phyloP scores from a whole-genome alignment of 2,888 invertebrate genomes.

The Neoaliturus tenellus region DNA sequence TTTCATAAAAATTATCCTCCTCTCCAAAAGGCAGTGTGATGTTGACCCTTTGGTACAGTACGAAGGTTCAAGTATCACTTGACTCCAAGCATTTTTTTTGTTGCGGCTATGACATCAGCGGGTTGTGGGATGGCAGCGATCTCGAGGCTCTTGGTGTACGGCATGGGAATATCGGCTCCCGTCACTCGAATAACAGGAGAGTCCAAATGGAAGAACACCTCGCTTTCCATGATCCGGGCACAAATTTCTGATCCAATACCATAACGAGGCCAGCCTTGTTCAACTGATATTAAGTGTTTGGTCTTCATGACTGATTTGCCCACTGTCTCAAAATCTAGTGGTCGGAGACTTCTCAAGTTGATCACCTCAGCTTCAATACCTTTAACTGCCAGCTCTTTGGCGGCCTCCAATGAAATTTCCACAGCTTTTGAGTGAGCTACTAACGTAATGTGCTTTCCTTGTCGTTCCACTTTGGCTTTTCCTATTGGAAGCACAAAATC shows the following conservation, averaged over 20 bases:
- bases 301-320: constrained; percentile 94
- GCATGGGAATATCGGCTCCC: constrained; percentile 98
- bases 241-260: constrained; percentile 97
- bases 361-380: constrained; percentile 96
- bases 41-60: no score
- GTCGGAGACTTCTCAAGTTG: constrained; percentile 93
- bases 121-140: constrained; percentile 83
- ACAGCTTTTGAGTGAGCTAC: constrained; percentile 93
- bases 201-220: constrained; percentile 96
- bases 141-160: constrained; percentile 93
- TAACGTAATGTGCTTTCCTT: constrained; percentile 88
- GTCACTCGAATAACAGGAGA: constrained; percentile 94
- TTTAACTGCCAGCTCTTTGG: constrained; percentile 88
- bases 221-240: constrained; percentile 94
- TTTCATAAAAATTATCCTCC: no score
- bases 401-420: constrained; percentile 89
- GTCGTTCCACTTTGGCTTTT: constrained; percentile 90
- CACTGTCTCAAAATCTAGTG: constrained; percentile 87
- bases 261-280: constrained; percentile 97
- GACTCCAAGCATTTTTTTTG: constrained; percentile 80
- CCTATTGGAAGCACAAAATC: constrained; percentile 97
- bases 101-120: constrained; percentile 88
- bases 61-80: constrained; percentile 45
- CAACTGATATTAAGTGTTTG: constrained; percentile 94
- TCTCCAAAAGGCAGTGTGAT: no score